A percentile compares a stretch with the other conserved stretches of the same genome.
phyloP scores from a whole-genome alignment of 1,140 invertebrate genomes.

The Pseudomyrmex pallidus region DNA sequence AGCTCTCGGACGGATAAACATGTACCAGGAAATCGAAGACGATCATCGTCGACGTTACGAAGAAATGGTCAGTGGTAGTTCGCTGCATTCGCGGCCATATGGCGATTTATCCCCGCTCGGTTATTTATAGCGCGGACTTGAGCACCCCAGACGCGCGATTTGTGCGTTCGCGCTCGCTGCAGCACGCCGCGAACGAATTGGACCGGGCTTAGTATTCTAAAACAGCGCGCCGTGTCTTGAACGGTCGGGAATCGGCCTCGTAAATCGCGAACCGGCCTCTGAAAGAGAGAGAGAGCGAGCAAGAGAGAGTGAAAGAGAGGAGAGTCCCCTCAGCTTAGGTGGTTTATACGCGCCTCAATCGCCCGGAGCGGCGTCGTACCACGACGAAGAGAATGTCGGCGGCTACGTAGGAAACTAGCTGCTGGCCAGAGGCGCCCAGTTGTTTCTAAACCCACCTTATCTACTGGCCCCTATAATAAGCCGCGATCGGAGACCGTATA shows the following conservation, averaged over 20 bases:
- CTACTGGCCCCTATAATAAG: constrained; percentile 84
- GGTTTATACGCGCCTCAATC: constrained; percentile 61
- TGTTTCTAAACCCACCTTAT: constrained; percentile 82
- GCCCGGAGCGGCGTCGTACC: constrained; percentile 55
- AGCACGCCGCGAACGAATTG: constrained; percentile 49
- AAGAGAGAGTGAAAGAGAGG: too few relatives aligned
- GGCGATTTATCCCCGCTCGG: constrained; percentile 72
- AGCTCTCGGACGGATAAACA: constrained; percentile 11
- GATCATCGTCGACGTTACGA: constrained; percentile 18
- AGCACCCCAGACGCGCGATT: constrained; percentile 36
- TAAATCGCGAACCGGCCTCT: constrained; percentile 63
- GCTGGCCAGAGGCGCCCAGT: constrained; percentile 78
- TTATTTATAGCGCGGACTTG: constrained; percentile 74
- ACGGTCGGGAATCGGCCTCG: constrained; percentile 14
- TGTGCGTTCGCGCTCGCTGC: constrained; percentile 38
- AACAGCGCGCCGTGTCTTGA: constrained; percentile 28
- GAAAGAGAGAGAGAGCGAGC: too few relatives aligned
- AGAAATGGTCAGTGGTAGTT: constrained; percentile 48
- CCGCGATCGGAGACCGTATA: constrained; percentile 83
- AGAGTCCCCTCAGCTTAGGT: constrained; percentile 34
- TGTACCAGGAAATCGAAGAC: constrained; percentile 42
- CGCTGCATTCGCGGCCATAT: constrained; percentile 69
- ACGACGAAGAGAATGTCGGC: constrained; percentile 66
- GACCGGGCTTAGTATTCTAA: constrained; percentile 69
- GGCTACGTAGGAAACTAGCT: constrained; percentile 71